Evolutionary conservation across 2,888 invertebrate species (phyloP), one percentile per base, ranked within the genome.

Genomic region (Bibio marci): DNA sequence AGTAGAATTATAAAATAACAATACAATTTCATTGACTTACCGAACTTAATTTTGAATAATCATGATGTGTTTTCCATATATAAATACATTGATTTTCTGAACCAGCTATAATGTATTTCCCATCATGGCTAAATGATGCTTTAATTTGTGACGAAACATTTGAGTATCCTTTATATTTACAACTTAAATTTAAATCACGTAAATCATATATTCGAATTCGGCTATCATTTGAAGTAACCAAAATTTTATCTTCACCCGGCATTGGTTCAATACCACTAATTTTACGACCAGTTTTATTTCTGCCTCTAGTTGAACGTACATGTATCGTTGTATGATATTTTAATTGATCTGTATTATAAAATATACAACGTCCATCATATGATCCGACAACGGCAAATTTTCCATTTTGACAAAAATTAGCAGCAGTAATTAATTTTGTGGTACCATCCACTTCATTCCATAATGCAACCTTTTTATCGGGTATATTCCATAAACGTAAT

Each of bases 311-410:
- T 8, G 94, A 95, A 2, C 90, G 71, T 3, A 97, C 95, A 62
- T 95, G 86, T 45, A 98, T 94, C 56, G 92, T 91, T 8, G 97
- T 97, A 63, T 92, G 91, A 62, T 98, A 98, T 54, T 95, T 97
- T 3, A 98, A 67, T 58, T 95, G 94, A 70, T 95, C 97, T 1
- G 95, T 95, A 28, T 82, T 90, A 66, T 95, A 98, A 68, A 98
- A 97, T 51, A 97, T 90, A 61, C 95, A 95, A 32, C 95, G 76
- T 1, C 98, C 98, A 63, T 97, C 95, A 64, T 95, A 98, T 0
- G 95, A 92, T 30, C 97, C 97, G 0, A 97, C 92, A 1, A 97
- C 95, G 0, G 94, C 94, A 64, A 94, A 94, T 58, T 94, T 92
- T 8, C 95, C 97, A 65, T 94, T 92, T 57, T 90, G 86, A 53